phyloP scores from a whole-genome alignment of 2,113 vertebrate genomes.

The Vidua chalybeata region DNA sequence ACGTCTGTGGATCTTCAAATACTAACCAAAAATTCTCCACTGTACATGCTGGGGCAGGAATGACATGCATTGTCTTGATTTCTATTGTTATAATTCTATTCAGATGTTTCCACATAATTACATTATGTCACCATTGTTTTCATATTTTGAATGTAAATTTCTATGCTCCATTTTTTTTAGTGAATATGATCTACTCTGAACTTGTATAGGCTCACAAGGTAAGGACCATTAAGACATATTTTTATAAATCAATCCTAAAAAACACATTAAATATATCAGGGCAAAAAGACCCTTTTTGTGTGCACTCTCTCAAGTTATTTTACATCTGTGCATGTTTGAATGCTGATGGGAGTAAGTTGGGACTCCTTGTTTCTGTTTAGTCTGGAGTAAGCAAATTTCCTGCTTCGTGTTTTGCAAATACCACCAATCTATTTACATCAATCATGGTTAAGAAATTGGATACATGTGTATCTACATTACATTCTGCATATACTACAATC shows the following conservation, averaged over 20 bases:
- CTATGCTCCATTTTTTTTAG: neutral
- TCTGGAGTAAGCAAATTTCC: conserved; percentile 25
- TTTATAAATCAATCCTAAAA: neutral
- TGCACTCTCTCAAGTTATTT: neutral
- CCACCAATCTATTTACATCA: neutral
- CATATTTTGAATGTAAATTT: neutral
- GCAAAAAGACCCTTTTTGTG: neutral
- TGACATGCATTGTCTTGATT: neutral
- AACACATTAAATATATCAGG: neutral
- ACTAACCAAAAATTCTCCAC: neutral
- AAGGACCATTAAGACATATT: neutral
- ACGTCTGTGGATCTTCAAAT: neutral
- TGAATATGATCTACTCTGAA: neutral
- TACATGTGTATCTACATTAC: neutral
- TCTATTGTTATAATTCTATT: neutral
- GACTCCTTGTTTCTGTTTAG: conserved; percentile 6
- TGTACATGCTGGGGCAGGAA: neutral
- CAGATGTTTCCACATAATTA: neutral
- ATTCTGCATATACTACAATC: neutral
- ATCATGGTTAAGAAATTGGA: neutral
- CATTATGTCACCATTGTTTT: neutral
- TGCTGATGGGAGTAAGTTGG: neutral
- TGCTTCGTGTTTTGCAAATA: neutral
- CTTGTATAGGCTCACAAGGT: neutral
- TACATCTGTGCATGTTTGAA: neutral